Percentiles rank a stretch among this genome's conserved stretches.
Evolutionary conservation across 2,113 vertebrate species (phyloP).

Genomic region (Rissa tridactyla): DNA sequence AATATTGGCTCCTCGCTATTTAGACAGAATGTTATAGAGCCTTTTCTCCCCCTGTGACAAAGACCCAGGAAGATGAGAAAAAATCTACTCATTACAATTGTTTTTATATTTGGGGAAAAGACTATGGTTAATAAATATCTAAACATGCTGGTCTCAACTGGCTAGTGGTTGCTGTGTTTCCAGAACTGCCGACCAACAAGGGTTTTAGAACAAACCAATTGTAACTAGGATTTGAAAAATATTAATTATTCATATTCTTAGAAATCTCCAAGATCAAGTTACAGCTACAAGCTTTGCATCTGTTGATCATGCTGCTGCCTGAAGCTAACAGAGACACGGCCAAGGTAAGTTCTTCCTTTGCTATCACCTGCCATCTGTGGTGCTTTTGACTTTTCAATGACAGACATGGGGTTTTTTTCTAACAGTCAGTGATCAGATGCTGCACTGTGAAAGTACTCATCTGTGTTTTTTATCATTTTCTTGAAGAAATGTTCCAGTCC

Average conservation of each 20-base stretch:
- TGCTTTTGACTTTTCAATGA: neutral
- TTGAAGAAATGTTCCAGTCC: neutral
- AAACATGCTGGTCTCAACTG: neutral
- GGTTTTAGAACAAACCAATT: neutral
- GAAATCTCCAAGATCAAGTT: slow-evolving; percentile 85
- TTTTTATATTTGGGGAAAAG: neutral
- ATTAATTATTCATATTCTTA: slow-evolving; percentile 65
- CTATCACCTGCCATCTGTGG: neutral
- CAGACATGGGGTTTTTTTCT: neutral
- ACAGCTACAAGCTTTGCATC: slow-evolving; percentile 92
- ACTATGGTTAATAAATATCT: neutral
- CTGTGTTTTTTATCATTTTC: neutral
- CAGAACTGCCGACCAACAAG: neutral
- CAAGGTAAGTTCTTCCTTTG: slow-evolving; percentile 75
- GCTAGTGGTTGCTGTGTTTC: neutral
- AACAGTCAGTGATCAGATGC: neutral
- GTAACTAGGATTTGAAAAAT: neutral
- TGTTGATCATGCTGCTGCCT: slow-evolving; percentile 90
- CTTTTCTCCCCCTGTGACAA: neutral
- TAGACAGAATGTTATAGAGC: neutral
- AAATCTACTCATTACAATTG: neutral
- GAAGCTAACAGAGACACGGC: slow-evolving; percentile 89
- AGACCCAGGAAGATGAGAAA: neutral
- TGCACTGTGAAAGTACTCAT: neutral
- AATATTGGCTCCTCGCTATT: neutral